Conservation (phyloP, 2,797 vertebrate genomes). For the Coregonus sp. region DNA sequence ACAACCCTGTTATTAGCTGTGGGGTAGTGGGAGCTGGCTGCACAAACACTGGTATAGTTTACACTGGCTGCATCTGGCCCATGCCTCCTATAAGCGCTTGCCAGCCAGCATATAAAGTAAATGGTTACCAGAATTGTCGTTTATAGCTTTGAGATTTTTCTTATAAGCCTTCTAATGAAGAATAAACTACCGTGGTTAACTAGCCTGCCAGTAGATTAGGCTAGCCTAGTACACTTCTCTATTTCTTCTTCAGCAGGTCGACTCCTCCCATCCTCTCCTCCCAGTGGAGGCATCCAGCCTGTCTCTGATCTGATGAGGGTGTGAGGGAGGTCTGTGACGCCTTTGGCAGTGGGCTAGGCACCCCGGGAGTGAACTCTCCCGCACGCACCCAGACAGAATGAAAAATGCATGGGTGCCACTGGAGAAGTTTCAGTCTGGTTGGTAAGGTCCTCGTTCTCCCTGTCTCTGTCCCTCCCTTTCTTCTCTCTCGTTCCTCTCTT, state of each 20-base stretch:
- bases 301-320: neutral
- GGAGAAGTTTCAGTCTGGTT: slow-evolving; percentile 58
- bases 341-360: neutral
- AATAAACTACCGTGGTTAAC: neutral
- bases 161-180: too few relatives aligned
- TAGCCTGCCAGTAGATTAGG: neutral
- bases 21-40: neutral
- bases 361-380: neutral
- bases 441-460: slow-evolving; percentile 23
- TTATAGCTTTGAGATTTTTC: too few relatives aligned
- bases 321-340: neutral
- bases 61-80: neutral
- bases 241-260: neutral
- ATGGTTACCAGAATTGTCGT: too few relatives aligned
- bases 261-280: neutral
- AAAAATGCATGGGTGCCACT: slow-evolving; percentile 61
- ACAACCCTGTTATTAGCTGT: neutral
- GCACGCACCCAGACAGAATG: slow-evolving; percentile 36
- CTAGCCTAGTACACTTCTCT: neutral
- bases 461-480: neutral
- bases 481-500: neutral
- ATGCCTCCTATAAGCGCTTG: too few relatives aligned
- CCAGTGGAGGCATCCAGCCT: neutral
- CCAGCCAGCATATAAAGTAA: too few relatives aligned
- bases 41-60: neutral